Conservation (phyloP, 2,888 invertebrate genomes). For the Ellobium chinense region DNA sequence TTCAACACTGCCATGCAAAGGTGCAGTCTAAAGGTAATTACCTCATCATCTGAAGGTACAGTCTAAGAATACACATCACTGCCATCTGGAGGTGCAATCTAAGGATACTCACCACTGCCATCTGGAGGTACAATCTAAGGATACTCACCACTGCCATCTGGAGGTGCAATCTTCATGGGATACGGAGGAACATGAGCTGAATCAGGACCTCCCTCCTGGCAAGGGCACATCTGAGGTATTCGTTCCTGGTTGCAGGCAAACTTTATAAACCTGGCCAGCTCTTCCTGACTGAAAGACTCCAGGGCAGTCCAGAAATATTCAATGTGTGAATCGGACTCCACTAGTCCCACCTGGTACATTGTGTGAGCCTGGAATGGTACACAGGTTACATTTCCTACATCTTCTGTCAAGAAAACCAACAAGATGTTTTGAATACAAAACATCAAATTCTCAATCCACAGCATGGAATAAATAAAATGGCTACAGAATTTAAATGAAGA, state of each 20-base stretch:
- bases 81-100: no score
- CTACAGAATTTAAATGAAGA: no score
- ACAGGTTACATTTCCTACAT: no score
- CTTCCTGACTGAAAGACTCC: slow-evolving; percentile 74
- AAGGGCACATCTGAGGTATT: slow-evolving; percentile 76
- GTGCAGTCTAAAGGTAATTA: no score
- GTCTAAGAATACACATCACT: no score
- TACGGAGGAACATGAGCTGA: slow-evolving; percentile 78
- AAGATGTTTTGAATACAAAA: no score
- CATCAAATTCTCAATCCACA: no score
- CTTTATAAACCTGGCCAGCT: slow-evolving; percentile 76
- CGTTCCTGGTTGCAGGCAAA: slow-evolving; percentile 79
- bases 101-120: slow-evolving; percentile 67
- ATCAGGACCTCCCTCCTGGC: slow-evolving; percentile 73
- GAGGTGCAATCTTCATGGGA: slow-evolving; percentile 79
- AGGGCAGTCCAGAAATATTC: slow-evolving; percentile 77
- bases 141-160: slow-evolving; percentile 73
- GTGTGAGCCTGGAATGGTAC: slow-evolving; percentile 74
- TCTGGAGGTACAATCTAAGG: slow-evolving; percentile 78
- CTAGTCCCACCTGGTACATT: slow-evolving; percentile 78
- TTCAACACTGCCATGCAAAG: no score
- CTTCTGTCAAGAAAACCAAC: no score
- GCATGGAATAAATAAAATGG: no score
- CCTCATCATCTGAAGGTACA: no score
- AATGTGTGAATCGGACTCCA: slow-evolving; percentile 76